phyloP scores from a whole-genome alignment of 2,888 invertebrate species.

The Heliconius charithonia region DNA sequence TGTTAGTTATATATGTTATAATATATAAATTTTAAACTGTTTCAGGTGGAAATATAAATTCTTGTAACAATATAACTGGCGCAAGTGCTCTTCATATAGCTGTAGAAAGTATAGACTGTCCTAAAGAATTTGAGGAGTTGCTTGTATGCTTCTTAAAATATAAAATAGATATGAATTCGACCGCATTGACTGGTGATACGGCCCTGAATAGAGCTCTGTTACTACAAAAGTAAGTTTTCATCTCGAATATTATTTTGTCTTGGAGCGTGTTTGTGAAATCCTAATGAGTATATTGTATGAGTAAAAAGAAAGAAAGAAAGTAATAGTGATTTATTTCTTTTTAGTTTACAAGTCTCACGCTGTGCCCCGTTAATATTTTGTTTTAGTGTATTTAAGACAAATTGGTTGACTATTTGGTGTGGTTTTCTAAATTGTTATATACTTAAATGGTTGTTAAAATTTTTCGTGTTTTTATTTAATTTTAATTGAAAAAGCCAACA shows the following conservation, averaged over 20 bases:
- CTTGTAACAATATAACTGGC: conserved; percentile 79
- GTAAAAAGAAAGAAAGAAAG: no score
- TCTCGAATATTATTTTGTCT: neutral
- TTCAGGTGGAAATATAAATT: conserved; percentile 83
- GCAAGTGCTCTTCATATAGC: conserved; percentile 85
- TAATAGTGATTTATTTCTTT: no score
- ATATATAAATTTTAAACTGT: conserved; percentile 37
- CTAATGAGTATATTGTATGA: no score
- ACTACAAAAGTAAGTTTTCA: conserved; percentile 69
- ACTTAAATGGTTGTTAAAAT: no score
- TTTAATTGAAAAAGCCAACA: no score
- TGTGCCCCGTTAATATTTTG: no score
- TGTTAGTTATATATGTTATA: no score
- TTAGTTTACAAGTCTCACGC: no score
- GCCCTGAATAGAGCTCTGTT: conserved; percentile 80
- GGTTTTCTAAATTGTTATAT: no score
- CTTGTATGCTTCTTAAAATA: conserved; percentile 75
- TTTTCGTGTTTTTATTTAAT: no score
- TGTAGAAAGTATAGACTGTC: conserved; percentile 81
- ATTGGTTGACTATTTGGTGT: no score
- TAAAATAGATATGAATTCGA: conserved; percentile 75
- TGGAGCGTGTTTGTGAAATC: neutral
- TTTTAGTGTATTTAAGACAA: no score
- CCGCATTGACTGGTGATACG: conserved; percentile 78
- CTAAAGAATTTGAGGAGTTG: conserved; percentile 79